A percentile compares a stretch with the other conserved stretches of the same genome.
These are phyloP conservation scores for Pterophyllum scalare DNA, from an alignment of 2,113 vertebrate genomes.

Conservation along the genomic window DNA sequence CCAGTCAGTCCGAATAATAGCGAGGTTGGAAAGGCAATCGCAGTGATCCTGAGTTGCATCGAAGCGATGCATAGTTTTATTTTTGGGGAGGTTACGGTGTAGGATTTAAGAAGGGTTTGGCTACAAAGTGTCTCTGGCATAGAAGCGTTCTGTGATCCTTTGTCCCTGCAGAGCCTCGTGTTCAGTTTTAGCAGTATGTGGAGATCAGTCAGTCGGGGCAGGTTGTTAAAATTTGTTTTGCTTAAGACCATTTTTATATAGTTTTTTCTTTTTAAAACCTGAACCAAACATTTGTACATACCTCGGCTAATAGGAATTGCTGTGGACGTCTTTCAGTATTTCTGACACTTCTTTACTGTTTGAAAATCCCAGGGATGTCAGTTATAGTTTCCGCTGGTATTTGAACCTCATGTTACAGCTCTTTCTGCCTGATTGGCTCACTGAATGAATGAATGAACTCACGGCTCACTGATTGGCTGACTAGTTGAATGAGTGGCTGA, in stretches of 20 bases:
- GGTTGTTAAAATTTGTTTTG: too few relatives aligned
- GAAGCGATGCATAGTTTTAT: neutral
- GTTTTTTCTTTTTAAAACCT: too few relatives aligned
- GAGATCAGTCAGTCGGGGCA: too few relatives aligned
- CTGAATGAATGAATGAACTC: neutral
- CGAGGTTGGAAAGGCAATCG: accelerated
- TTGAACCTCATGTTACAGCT: neutral
- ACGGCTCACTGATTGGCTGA: neutral
- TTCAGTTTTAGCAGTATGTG: too few relatives aligned
- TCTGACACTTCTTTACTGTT: neutral
- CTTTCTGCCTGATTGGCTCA: neutral
- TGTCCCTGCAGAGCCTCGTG: too few relatives aligned
- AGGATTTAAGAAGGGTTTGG: neutral
- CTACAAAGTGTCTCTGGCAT: neutral
- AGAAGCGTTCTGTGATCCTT: neutral
- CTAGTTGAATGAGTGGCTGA: neutral
- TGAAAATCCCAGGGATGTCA: neutral
- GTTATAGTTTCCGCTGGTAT: neutral
- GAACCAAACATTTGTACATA: too few relatives aligned
- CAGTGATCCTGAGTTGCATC: neutral
- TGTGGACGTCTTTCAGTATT: neutral
- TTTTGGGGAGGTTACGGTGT: neutral
- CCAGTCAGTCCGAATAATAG: neutral
- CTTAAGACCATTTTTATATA: too few relatives aligned
- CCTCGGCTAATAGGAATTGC: too few relatives aligned